Percentiles rank a stretch among this genome's conserved stretches.
phyloP scores from a whole-genome alignment of 2,888 invertebrate genomes.

The Hetaerina titia region DNA sequence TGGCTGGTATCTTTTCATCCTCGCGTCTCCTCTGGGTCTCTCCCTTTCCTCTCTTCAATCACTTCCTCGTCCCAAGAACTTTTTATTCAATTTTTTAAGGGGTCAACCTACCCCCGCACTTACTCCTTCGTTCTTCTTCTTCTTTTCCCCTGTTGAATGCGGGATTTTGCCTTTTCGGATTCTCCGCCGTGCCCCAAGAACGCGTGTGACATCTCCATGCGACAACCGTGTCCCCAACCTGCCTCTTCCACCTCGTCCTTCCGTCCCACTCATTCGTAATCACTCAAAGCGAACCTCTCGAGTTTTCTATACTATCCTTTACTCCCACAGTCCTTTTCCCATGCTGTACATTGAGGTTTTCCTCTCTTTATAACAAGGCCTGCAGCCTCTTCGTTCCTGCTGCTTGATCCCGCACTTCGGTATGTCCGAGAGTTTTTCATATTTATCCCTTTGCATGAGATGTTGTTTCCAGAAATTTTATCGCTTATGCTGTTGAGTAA shows the following conservation, averaged over 20 bases:
- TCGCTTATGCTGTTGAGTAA: too few species aligned
- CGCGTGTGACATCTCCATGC: background rate
- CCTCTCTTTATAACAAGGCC: background rate
- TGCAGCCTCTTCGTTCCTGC: background rate
- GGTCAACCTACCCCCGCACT: background rate
- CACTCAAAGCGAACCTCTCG: background rate
- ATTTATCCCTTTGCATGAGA: too few species aligned
- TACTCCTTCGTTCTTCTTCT: background rate
- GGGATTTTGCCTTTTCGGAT: background rate
- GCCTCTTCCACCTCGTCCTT: background rate
- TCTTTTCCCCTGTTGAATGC: background rate
- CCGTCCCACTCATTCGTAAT: background rate
- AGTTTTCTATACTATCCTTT: background rate
- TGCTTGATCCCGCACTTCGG: background rate
- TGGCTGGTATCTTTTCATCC: slow-evolving; percentile 55
- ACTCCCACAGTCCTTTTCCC: background rate
- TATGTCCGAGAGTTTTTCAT: too few species aligned
- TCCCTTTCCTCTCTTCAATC: background rate
- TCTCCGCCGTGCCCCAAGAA: background rate
- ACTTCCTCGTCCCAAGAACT: background rate
- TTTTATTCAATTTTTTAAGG: background rate
- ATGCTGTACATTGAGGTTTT: background rate
- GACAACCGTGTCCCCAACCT: background rate
- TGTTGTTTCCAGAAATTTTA: too few species aligned
- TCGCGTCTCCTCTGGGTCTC: background rate